Base-by-base conservation (phyloP, 2,113 vertebrate species). In the Cyanoliseus patagonus region DNA sequence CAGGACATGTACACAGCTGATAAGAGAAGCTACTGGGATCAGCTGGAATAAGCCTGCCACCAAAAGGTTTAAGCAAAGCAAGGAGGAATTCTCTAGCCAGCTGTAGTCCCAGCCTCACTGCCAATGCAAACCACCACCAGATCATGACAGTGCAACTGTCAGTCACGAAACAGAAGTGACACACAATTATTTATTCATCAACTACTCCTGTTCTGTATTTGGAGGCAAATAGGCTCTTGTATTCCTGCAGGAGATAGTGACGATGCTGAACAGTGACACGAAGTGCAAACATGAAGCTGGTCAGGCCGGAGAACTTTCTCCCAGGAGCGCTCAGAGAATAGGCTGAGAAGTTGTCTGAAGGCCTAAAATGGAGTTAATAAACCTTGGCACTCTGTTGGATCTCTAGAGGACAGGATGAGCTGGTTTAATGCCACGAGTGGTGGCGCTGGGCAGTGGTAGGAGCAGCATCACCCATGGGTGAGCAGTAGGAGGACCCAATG, bases 151-250 rank as follows among this genome's bases (percentile, higher is more conserved):
- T 63, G 79, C 53, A 37, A 6, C 75, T 70, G 93, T 70, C 94
- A 94, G 70, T 85, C 91, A 80, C 0, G 23, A 49, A 87, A 78
- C 63, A 88, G 37, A 66, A 91, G 78, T 80, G 93, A 92, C 92
- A 93, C 49, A 15, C 46, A 19, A 59, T 93, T 83, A 90, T 90
- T 91, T 93, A 85, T 95, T 88, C 75, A 92, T 90, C 64, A 76
- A 46, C 7, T 83, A 51, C 82, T 70, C 84, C 89, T 86, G 88
- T 47, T 92, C 81, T 35, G 28, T 4, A 10, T 63, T 49, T 10
- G 68, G 51, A 91, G 84, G 92, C 81, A 95, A 97, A 89, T 4
- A 57, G 88, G 70, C 69, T 76, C 74, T 86, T 22, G 52, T 25
- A 7, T 11, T 25, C 86, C 8, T 1, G 23, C 81, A 46, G 94